phyloP scores from a whole-genome alignment of 2,888 invertebrate genomes.

The Drosophila lacicola region DNA sequence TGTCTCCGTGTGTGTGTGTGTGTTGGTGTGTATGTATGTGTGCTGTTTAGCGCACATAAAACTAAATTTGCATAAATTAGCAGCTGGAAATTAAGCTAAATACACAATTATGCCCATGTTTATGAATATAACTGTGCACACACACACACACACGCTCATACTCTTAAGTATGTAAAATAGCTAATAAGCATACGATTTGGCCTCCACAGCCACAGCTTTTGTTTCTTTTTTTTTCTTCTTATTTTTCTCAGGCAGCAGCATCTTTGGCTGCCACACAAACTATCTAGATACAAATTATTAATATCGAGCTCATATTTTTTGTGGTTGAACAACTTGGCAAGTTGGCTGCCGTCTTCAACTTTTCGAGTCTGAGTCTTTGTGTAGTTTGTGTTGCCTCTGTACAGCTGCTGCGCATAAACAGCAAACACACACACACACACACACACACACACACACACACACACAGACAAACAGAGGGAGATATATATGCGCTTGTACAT shows the following conservation, averaged over 20 bases:
- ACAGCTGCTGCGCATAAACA: slow-evolving; percentile 80
- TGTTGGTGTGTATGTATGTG: slow-evolving; percentile 18
- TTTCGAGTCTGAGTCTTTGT: slow-evolving; percentile 18
- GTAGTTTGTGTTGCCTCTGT: slow-evolving; percentile 50
- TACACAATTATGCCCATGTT: slow-evolving; percentile 60
- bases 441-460: background rate
- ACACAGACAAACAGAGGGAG: slow-evolving; percentile 8
- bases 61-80: slow-evolving; percentile 75
- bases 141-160: background rate
- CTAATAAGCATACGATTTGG: slow-evolving; percentile 46
- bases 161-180: slow-evolving; percentile 34
- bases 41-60: slow-evolving; percentile 33
- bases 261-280: slow-evolving; percentile 54
- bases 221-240: background rate
- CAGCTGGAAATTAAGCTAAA: slow-evolving; percentile 74
- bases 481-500: slow-evolving; percentile 27
- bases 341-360: slow-evolving; percentile 49
- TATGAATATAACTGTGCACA: slow-evolving; percentile 37
- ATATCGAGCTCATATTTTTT: slow-evolving; percentile 82
- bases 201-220: slow-evolving; percentile 22
- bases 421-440: slow-evolving; percentile 42
- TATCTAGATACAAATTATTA: slow-evolving; percentile 83
- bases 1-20: slow-evolving; percentile 18
- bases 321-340: slow-evolving; percentile 68
- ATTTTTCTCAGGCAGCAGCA: slow-evolving; percentile 65